Base-by-base conservation (phyloP, 2,888 invertebrate genomes). In the Syrista parreyssii region DNA sequence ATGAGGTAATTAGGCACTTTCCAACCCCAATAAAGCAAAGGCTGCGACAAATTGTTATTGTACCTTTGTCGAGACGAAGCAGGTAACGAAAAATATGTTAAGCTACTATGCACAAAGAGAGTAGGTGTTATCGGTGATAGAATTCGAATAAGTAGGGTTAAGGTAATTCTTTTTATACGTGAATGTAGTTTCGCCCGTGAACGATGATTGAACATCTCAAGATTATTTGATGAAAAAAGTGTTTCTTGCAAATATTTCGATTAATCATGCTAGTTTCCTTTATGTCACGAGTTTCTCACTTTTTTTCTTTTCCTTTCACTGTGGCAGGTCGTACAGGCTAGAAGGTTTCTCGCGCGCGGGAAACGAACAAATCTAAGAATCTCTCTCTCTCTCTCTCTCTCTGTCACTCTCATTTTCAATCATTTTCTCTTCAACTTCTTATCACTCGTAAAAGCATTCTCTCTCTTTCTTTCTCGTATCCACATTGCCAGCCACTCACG, bases 81-180 rank as follows among this genome's bases (percentile, higher is more conserved):
- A 32, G 31, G 71, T 71, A 31, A 71, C 23, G 40, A 55, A 55
- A 55, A 23, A 23, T 55, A 15, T 55, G 23, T 23, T 2, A 55
- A 55, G 15, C 68, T 30, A n/a, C 33, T 77, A 75, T 23, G 77
- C 75, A 74, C 75, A 40, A 75, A 40, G 77, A 77, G 75, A 86
- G 82, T 83, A 85, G 85, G 81, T 80, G 79, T 83, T 86, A 77
- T 30, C 74, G 77, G 77, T 75, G 74, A 75, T 75, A 77, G 75
- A 55, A 75, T 77, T 68, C 32, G 74, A 75, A 75, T 30, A 77
- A 75, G 68, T 77, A 75, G 55, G 36, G 55, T 75, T 30, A 30
- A 30, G 74, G 33, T 77, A 77, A 75, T 75, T 74, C 71, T 75
- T n/a, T 77, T 40, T 73, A 73, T 40, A 68, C 74, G 35, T 23